These are phyloP conservation scores for Cylas formicarius DNA, from an alignment of 1,140 invertebrate species.

Conservation along the genomic window DNA sequence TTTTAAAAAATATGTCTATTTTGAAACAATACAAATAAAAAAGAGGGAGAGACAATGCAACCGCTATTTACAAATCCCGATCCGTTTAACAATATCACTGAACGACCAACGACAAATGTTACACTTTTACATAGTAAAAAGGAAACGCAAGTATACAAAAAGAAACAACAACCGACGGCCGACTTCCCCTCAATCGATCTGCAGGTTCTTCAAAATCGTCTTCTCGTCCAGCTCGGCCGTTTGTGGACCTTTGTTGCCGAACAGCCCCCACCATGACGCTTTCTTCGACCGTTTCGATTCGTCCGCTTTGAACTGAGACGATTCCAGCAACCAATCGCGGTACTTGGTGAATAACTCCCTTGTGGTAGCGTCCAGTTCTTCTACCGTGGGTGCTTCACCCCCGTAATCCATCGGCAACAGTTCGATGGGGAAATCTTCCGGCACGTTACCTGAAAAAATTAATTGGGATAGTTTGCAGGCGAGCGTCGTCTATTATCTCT, in stretches of 20 bases:
- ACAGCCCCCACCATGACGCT: conserved; percentile 33
- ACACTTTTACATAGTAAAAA: no score
- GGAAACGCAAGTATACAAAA: no score
- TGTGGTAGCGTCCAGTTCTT: conserved; percentile 31
- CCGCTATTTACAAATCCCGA: no score
- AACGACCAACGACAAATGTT: no score
- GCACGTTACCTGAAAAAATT: conserved; percentile 23
- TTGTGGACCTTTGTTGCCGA: conserved; percentile 24
- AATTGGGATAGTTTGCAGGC: conserved; percentile 2
- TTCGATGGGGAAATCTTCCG: conserved; percentile 33
- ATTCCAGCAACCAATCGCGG: conserved; percentile 36
- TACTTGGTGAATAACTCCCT: conserved; percentile 32
- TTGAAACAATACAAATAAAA: no score
- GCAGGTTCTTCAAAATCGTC: conserved; percentile 31
- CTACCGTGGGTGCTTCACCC: conserved; percentile 32
- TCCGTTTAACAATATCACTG: no score
- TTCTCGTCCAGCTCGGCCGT: conserved; percentile 29
- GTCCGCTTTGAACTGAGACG: conserved; percentile 30
- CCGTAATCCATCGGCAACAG: conserved; percentile 37
- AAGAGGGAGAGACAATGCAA: no score
- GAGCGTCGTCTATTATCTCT: no score
- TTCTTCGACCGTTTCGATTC: conserved; percentile 37
- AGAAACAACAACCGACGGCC: neutral
- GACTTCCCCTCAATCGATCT: conserved; percentile 24
- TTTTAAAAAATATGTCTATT: no score